Base-by-base conservation (phyloP, 2,113 vertebrate species). In the Amphiprion ocellaris region DNA sequence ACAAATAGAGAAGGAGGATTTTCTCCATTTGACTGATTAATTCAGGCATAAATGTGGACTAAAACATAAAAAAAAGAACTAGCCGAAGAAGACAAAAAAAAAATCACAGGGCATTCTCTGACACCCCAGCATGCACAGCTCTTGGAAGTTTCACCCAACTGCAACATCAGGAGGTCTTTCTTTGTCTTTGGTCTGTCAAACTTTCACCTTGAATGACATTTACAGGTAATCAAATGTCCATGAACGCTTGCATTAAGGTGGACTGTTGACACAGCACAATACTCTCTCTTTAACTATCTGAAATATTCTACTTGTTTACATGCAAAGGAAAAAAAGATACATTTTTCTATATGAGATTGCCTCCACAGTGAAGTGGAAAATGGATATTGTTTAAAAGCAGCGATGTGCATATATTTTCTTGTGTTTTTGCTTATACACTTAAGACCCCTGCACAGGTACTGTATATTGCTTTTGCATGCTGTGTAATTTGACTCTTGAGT, bases 191-290 rank as follows among this genome's bases (percentile, higher is more conserved):
- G 44, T 50, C 30, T 15, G 47, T 80, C 54, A 60, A 79, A 67
- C 37, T 82, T 86, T 88, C 74, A 87, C 77, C 80, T 81, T 82
- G 56, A 85, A 63, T 37, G 64, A 56, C 56, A 58, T 60, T 64
- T 66, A 61, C 55, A 64, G 49, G 70, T 46, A 52, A 84, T 87
- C 78, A 83, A 69, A 83, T 77, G 60, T 69, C 62, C 12, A 24
- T 64, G 54, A 65, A 56, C 55, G 58, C 0, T 1, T 11, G 24
- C 3, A 28, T 62, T 33, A 37, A 76, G 16, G n/a, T 10, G 49
- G 11, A 24, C 60, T 66, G 68, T 49, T 77, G 87, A 82, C 75
- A 60, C 65, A n/a, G 78, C 78, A 63, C 58, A 77, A 39, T 54
- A 52, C 47, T 68, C 26, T 23, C 66, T 17, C n/a, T 15, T 17